Evolutionary conservation across 2,113 vertebrate species (phyloP), one percentile per base, ranked within the genome.

Genomic region (Circaetus cinerascens): DNA sequence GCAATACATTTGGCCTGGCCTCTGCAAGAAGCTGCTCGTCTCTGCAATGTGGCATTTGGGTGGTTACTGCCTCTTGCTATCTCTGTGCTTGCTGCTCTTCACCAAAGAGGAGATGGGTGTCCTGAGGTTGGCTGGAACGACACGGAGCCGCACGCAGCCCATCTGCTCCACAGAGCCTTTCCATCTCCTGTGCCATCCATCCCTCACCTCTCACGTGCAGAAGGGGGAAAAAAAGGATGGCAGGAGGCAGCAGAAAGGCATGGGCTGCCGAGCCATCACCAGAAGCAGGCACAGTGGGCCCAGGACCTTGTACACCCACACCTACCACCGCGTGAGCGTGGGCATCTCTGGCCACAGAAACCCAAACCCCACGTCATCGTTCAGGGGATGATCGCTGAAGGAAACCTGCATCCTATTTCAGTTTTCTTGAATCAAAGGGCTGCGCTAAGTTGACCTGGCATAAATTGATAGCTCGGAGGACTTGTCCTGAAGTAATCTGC

Each of bases 391-490:
- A 73, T 41, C 9, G 7, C 23, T 1, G 4, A 80, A n/a, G 74
- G 66, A 88, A 93, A 68, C 34, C 79, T 63, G 41, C 81, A 51
- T 27, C 30, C 1, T 46, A 55, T 78, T 77, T 82, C 68, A 40
- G 10, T 41, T 94, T 72, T 88, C 74, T 88, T 67, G 51, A 96
- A 86, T 62, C 72, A 89, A 95, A 89, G 38, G 63, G 45, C 78
- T 94, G 77, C 27, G 11, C 74, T 50, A 63, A 50, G 55, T 78
- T 46, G 46, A 95, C 93, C 94, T 81, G 84, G 68, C 82, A 92
- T 78, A 73, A 97, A 97, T 41, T 90, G 86, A 88, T 51, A 77
- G 78, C 85, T 93, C 8, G 21, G 62, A 51, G 84, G 60, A 84
- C 59, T 62, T 64, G 92, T 69, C 71, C 91, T 82, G 77, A 92